phyloP scores from a whole-genome alignment of 2,888 invertebrate genomes.

The Drosophila gaucha region DNA sequence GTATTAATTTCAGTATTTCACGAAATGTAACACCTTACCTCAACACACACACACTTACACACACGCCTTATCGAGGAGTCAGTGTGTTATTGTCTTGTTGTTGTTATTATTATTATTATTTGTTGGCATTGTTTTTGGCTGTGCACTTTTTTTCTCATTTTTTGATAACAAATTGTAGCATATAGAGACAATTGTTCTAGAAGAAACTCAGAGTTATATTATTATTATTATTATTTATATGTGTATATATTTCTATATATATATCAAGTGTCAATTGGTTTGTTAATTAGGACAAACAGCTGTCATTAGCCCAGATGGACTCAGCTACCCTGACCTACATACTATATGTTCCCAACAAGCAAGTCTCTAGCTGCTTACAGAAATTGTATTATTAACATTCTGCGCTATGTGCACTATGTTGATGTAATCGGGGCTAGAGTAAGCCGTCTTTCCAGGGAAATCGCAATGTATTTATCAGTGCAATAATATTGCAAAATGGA shows the following conservation, averaged over 20 bases:
- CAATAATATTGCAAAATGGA: not conserved
- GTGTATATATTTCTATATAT: no score
- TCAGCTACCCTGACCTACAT: slow-evolving; percentile 37
- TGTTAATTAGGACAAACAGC: no score
- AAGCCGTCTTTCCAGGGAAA: slow-evolving; percentile 25
- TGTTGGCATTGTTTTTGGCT: not conserved
- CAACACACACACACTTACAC: not conserved
- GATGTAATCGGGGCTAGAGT: slow-evolving; percentile 1
- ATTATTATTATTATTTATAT: no score
- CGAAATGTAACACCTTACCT: not conserved
- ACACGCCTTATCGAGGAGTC: slow-evolving; percentile 13
- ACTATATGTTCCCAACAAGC: not conserved
- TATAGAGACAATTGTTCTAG: slow-evolving; percentile 3
- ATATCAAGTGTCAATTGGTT: no score
- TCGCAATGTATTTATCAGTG: slow-evolving; percentile 20
- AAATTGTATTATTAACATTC: not conserved
- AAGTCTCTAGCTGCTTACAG: not conserved
- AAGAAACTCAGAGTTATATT: no score
- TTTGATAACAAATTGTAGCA: not conserved
- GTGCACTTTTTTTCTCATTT: slow-evolving; percentile 10
- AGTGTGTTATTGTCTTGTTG: not conserved
- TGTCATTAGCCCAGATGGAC: no score
- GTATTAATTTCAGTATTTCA: slow-evolving; percentile 41
- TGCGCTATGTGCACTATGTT: not conserved
- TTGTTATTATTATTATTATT: slow-evolving; percentile 2